phyloP scores from a whole-genome alignment of 2,888 invertebrate species.

The Brenthis hecate region DNA sequence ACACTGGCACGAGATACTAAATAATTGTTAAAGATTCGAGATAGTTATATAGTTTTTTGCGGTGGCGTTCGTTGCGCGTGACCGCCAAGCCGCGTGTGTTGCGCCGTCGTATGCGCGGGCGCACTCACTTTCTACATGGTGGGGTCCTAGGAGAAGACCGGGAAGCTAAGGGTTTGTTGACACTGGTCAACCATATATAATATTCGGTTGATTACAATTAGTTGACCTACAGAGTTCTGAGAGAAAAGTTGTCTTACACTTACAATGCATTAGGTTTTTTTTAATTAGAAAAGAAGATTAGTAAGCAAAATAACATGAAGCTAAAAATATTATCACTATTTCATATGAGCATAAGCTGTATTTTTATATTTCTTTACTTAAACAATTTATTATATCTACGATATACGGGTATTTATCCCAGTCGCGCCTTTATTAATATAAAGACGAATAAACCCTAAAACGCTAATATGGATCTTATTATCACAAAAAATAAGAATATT shows the following conservation, averaged over 20 bases:
- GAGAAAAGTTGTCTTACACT: background rate
- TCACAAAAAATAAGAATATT: too few relatives aligned
- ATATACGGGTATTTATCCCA: too few relatives aligned
- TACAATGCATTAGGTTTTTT: background rate
- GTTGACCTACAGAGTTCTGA: background rate
- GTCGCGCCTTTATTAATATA: too few relatives aligned
- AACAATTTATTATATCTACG: too few relatives aligned
- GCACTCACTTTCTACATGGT: slow-evolving; percentile 80
- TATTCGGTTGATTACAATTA: slow-evolving; percentile 36
- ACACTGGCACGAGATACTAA: slow-evolving; percentile 64
- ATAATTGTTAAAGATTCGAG: slow-evolving; percentile 49
- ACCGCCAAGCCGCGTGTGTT: slow-evolving; percentile 70
- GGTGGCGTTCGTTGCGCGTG: slow-evolving; percentile 70
- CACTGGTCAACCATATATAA: slow-evolving; percentile 45
- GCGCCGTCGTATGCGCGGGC: slow-evolving; percentile 48
- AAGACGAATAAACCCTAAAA: too few relatives aligned
- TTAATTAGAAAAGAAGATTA: background rate
- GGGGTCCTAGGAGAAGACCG: slow-evolving; percentile 65
- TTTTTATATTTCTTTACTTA: too few relatives aligned
- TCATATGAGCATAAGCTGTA: too few relatives aligned
- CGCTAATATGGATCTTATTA: too few relatives aligned
- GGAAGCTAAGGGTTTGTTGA: slow-evolving; percentile 76
- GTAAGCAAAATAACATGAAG: too few relatives aligned
- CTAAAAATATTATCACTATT: too few relatives aligned
- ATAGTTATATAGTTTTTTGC: slow-evolving; percentile 50